Percentiles rank a stretch among this genome's conserved stretches.
Evolutionary conservation across 2,113 vertebrate genomes (phyloP).

Genomic region (Trachemys scripta): DNA sequence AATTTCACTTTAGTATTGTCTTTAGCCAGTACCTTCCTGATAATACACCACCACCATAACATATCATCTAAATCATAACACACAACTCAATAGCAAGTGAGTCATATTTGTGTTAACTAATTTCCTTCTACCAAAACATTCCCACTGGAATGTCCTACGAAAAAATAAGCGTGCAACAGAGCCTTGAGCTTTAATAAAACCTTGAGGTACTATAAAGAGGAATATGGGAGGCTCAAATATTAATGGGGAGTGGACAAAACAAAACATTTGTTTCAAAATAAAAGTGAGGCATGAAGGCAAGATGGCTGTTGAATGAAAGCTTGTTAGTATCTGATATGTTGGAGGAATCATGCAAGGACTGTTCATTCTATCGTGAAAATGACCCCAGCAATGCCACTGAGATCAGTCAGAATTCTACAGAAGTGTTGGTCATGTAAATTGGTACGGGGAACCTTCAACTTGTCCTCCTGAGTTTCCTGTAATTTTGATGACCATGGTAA

Average conservation of each 20-base stretch:
- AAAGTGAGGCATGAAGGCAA: conserved; percentile 34
- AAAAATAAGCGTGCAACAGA: conserved; percentile 11
- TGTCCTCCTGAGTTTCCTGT: conserved; percentile 25
- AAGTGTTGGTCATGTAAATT: conserved; percentile 14
- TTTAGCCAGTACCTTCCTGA: neutral
- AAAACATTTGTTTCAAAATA: conserved; percentile 40
- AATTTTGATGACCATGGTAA: conserved; percentile 30
- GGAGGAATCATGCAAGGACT: conserved; percentile 33
- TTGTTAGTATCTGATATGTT: neutral
- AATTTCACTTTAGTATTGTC: neutral
- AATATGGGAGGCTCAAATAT: neutral
- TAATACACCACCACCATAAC: neutral
- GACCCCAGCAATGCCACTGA: conserved; percentile 3
- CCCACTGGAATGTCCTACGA: conserved; percentile 14
- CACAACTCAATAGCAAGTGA: neutral
- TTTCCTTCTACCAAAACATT: neutral
- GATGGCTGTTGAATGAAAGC: conserved; percentile 11
- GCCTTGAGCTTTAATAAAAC: conserved; percentile 10
- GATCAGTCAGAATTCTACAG: conserved; percentile 2
- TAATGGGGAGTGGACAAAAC: conserved; percentile 1
- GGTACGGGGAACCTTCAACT: conserved; percentile 44
- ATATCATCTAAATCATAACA: neutral
- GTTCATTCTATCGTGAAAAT: conserved; percentile 38
- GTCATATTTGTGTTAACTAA: neutral
- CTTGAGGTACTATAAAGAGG: conserved; percentile 19